Base-by-base conservation (phyloP, 2,888 invertebrate species). In the Schizotus pectinicornis region DNA sequence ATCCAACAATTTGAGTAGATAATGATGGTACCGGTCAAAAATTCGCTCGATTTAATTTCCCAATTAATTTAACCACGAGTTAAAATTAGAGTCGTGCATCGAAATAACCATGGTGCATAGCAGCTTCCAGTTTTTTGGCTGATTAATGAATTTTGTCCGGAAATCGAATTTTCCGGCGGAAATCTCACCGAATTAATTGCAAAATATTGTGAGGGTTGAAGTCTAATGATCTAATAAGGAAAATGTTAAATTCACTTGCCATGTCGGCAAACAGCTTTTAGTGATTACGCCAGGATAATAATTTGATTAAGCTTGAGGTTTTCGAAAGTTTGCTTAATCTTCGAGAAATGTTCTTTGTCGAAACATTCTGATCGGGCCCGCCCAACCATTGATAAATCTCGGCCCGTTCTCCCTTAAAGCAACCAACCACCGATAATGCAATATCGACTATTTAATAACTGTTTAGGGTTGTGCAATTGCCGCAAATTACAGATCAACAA, bases 211-310 rank as follows among this genome's bases (percentile, higher is more conserved):
- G 3, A 49, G 48, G 8, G 54, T 37, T 41, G 54, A 42, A 39
- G 37, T 33, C 45, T 46, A 45, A 39, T 56, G 50, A 51, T 46
- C 31, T 39, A 51, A 56, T 49, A 56, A 49, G 38, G 38, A 33
- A 46, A 39, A 53, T 54, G 54, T 49, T 56, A 41, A 49, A 49
- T 48, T 56, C 56, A 43, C 56, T 49, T 49, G 42, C 49, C 43
- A 49, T 56, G 42, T 56, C 49, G 49, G 34, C 56, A 56, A 56
- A 49, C 56, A 49, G 45, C 49, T 54, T 46, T 53, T 54, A 39
- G 54, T 56, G 49, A 56, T 56, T 56, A 49, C 42, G 43, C 37
- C 36, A 31, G 43, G 43, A 37, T 48, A 22, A 22, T 22, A 56
- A 48, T 49, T 56, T 42, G 37, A 56, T 56, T 43, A 56, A 13